phyloP scores from a whole-genome alignment of 2,113 vertebrate species.

The Labrus mixtus region DNA sequence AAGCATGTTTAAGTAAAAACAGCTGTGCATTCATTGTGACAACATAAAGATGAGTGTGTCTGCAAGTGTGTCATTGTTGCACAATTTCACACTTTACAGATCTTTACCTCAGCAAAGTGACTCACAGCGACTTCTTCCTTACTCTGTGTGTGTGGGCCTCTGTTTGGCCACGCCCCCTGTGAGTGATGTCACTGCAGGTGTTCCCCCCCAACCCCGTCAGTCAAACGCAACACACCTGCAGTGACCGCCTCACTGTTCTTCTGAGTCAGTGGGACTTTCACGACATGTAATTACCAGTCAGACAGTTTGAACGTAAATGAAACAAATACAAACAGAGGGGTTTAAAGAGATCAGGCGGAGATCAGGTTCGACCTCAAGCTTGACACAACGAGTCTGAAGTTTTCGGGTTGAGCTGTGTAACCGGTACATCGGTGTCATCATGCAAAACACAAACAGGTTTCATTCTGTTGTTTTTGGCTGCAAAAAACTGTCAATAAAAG shows the following conservation, averaged over 20 bases:
- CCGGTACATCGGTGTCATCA: not conserved
- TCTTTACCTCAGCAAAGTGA: not conserved
- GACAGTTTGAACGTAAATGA: not conserved
- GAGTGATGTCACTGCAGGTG: conserved; percentile 54
- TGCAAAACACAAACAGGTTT: not conserved
- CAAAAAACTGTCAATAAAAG: not conserved
- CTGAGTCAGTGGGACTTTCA: conserved; percentile 28
- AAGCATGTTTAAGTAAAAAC: not conserved
- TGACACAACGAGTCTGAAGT: no score
- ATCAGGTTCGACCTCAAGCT: not conserved
- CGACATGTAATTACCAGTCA: not conserved
- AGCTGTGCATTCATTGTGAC: not conserved
- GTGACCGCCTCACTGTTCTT: not conserved
- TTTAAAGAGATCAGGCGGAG: no score
- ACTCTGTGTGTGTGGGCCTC: not conserved
- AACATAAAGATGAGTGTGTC: not conserved
- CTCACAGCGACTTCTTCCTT: not conserved
- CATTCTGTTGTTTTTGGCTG: conserved; percentile 2
- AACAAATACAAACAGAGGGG: not conserved
- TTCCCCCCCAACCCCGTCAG: not conserved
- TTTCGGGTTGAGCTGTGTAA: not conserved
- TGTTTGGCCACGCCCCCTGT: not conserved
- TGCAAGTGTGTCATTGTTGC: not conserved
- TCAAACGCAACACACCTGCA: conserved; percentile 35
- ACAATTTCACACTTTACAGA: not conserved